Conservation (phyloP, 1,140 invertebrate genomes). For the Drosophila navojoa region DNA sequence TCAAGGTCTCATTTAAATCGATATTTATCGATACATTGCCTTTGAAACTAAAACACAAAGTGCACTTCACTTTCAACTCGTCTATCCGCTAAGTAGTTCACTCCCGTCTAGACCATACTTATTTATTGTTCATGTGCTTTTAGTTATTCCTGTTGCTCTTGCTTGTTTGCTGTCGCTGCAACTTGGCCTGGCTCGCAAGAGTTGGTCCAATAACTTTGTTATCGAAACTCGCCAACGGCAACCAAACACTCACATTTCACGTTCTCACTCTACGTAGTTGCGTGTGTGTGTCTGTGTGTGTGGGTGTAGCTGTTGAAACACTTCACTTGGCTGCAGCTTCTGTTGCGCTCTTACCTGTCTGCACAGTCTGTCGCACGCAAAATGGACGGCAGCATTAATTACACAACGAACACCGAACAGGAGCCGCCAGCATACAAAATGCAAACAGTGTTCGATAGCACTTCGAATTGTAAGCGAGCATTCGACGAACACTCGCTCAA, state of each 20-base stretch:
- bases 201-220: slow-evolving; percentile 45
- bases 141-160: slow-evolving; percentile 1
- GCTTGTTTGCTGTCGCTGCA: not conserved
- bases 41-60: too few species aligned
- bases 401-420: not conserved
- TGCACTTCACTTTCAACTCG: not conserved
- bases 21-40: too few species aligned
- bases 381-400: slow-evolving; percentile 10
- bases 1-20: too few species aligned
- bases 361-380: slow-evolving; percentile 1
- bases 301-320: not conserved
- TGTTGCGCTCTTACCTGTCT: slow-evolving; percentile 15
- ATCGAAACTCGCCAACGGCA: slow-evolving; percentile 26
- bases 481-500: not conserved
- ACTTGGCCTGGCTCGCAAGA: slow-evolving; percentile 13
- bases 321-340: slow-evolving; percentile 23
- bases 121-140: not conserved
- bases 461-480: not conserved
- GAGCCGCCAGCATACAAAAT: not conserved
- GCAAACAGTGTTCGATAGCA: not conserved
- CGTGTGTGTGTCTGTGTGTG: not conserved
- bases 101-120: too few species aligned
- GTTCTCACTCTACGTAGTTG: not conserved
- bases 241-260: slow-evolving; percentile 16
- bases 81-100: not conserved